A percentile compares a stretch with the other conserved stretches of the same genome.
phyloP scores from a whole-genome alignment of 2,888 invertebrate species.

The Eupithecia insigniata region DNA sequence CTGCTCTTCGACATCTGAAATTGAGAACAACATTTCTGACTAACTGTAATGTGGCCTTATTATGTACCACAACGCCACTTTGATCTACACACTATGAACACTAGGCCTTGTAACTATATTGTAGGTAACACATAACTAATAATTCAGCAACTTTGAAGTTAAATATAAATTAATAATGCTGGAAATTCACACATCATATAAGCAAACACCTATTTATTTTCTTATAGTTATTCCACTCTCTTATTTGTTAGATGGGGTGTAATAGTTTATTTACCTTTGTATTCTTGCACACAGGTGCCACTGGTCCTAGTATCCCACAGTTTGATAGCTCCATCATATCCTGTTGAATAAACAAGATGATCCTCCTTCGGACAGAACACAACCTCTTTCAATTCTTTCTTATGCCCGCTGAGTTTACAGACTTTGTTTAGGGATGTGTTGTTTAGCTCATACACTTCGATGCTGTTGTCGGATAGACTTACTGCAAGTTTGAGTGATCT shows the following conservation, averaged over 20 bases:
- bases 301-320: constrained; percentile 86
- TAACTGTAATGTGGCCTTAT: not conserved
- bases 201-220: not conserved
- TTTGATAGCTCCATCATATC: constrained; percentile 83
- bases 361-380: constrained; percentile 84
- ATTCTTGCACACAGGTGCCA: constrained; percentile 68
- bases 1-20: constrained; percentile 68
- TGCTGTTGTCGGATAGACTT: constrained; percentile 65
- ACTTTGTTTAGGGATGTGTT: constrained; percentile 61
- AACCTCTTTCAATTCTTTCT: constrained; percentile 80
- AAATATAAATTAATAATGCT: too few species aligned
- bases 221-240: too few species aligned
- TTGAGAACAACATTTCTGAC: not conserved
- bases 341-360: constrained; percentile 84
- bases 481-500: constrained; percentile 72
- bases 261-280: constrained; percentile 64
- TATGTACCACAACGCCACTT: too few species aligned
- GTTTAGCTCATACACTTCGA: constrained; percentile 72
- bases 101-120: too few species aligned
- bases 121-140: too few species aligned
- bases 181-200: too few species aligned
- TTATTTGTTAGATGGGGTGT: too few species aligned
- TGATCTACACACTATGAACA: too few species aligned
- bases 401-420: constrained; percentile 75
- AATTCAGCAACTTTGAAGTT: too few species aligned